A percentile compares a stretch with the other conserved stretches of the same genome.
Conservation (phyloP, 2,797 vertebrate genomes). For the Corythornis leucogaster region DNA sequence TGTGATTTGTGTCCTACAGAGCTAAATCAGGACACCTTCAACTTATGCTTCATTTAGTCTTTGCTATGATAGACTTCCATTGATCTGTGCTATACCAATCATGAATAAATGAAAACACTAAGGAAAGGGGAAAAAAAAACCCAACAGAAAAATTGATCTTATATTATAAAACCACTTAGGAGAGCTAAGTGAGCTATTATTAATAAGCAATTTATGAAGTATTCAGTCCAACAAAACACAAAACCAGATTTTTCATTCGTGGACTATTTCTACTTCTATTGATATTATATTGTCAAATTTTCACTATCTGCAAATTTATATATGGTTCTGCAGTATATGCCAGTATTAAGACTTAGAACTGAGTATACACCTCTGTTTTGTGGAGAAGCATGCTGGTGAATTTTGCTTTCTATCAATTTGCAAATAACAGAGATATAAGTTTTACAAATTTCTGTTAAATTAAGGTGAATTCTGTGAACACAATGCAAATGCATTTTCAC, state of each 20-base stretch:
- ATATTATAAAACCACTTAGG: neutral
- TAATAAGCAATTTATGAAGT: slow-evolving; percentile 3
- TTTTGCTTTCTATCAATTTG: neutral
- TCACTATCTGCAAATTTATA: neutral
- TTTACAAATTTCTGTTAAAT: neutral
- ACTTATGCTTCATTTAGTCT: neutral
- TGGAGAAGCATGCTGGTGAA: neutral
- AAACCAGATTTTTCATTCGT: neutral
- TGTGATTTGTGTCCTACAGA: slow-evolving; percentile 9
- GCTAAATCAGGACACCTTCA: slow-evolving; percentile 35
- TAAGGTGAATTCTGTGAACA: neutral
- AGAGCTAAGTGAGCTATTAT: neutral
- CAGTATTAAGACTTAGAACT: neutral
- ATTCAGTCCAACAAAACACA: neutral
- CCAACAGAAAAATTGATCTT: neutral
- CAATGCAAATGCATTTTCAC: neutral
- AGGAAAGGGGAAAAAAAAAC: neutral
- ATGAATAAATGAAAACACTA: neutral
- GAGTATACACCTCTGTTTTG: neutral
- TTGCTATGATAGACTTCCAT: neutral
- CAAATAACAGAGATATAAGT: neutral
- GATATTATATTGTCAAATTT: neutral
- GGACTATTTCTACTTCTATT: neutral
- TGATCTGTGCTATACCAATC: neutral
- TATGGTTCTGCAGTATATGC: neutral